Base-by-base conservation (phyloP, 1,140 invertebrate genomes). In the Pseudomyrmex cubaensis region DNA sequence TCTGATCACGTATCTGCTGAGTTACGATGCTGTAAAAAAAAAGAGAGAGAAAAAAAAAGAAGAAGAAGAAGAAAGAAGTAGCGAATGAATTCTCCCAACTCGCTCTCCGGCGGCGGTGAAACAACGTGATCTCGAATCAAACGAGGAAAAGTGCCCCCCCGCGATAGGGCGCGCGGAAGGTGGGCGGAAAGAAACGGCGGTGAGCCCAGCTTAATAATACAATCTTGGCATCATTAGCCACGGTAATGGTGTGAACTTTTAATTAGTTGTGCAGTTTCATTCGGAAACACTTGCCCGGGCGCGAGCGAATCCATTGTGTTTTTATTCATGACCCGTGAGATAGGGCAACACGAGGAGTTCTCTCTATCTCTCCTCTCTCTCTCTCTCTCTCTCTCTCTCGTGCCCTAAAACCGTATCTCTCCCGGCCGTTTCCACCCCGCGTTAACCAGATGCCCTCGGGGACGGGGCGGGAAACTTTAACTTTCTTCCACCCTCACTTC, bases 241-340 rank as follows among this genome's bases (percentile, higher is more conserved):
- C 87, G 87, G 89, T 93, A 93, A 93, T 92, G 92, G 92, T 91
- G 90, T 93, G 90, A 94, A 94, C 90, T 94, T 94, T 93, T 94
- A 94, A 94, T 94, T 94, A 93, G 93, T 93, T 93, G 90, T 90
- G 90, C 90, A 93, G 92, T 94, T 93, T 91, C 91, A 93, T 93
- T 93, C 89, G 92, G 92, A 93, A 92, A 92, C 92, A 92, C 92
- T 93, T 93, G 91, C 86, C 88, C 86, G 87, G 85, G 82, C 87
- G 35, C 35, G 35, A 87, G 86, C 88, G 85, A 85, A 89, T 92
- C 91, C 92, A 93, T 93, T 92, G 90, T 93, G 88, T 92, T 93
- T 93, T 94, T 93, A 93, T 93, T 93, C 92, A 93, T 92, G 90
- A 89, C 86, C 82, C 72, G 70, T 85, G 85, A 89, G 88, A 89